Evolutionary conservation across 2,888 invertebrate genomes (phyloP).

Genomic region (Drosophila ezoana): DNA sequence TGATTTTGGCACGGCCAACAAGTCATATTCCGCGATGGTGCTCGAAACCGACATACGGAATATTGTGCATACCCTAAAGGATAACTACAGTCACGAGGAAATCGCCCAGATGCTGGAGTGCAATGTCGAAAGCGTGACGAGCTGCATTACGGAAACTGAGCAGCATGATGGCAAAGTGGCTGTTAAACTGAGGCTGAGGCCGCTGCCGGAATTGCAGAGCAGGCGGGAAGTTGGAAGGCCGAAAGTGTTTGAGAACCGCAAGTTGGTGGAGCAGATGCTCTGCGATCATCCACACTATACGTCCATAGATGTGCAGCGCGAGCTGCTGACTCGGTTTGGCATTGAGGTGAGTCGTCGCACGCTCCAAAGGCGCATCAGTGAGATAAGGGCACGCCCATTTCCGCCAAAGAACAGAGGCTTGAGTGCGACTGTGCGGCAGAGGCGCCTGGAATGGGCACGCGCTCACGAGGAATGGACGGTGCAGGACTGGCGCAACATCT

Average conservation of each 20-base stretch:
- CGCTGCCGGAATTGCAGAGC: slow-evolving; percentile 8
- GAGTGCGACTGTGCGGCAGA: slow-evolving; percentile 9
- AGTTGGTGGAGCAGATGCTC: slow-evolving; percentile 56
- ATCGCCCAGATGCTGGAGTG: slow-evolving; percentile 65
- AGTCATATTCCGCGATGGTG: slow-evolving; percentile 31
- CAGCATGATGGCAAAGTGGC: slow-evolving; percentile 21
- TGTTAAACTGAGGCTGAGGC: slow-evolving; percentile 21
- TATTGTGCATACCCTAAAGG: slow-evolving; percentile 44
- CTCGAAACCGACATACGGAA: slow-evolving; percentile 25
- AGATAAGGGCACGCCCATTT: slow-evolving; percentile 43
- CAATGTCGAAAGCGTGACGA: slow-evolving; percentile 53
- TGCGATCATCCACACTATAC: slow-evolving; percentile 53
- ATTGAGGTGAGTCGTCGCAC: slow-evolving; percentile 68
- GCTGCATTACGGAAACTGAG: slow-evolving; percentile 39
- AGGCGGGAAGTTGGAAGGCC: slow-evolving; percentile 60
- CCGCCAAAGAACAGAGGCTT: slow-evolving; percentile 15
- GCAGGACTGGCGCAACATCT: slow-evolving; percentile 66
- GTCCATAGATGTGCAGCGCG: slow-evolving; percentile 63
- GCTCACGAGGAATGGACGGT: slow-evolving; percentile 63
- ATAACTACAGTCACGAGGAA: slow-evolving; percentile 45
- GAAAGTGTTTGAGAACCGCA: slow-evolving; percentile 60
- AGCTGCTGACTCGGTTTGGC: slow-evolving; percentile 45
- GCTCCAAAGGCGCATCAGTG: slow-evolving; percentile 65
- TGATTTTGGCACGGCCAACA: slow-evolving; percentile 51
- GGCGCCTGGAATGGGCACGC: slow-evolving; percentile 57